phyloP scores from a whole-genome alignment of 2,797 vertebrate species.

The Cuniculus paca region DNA sequence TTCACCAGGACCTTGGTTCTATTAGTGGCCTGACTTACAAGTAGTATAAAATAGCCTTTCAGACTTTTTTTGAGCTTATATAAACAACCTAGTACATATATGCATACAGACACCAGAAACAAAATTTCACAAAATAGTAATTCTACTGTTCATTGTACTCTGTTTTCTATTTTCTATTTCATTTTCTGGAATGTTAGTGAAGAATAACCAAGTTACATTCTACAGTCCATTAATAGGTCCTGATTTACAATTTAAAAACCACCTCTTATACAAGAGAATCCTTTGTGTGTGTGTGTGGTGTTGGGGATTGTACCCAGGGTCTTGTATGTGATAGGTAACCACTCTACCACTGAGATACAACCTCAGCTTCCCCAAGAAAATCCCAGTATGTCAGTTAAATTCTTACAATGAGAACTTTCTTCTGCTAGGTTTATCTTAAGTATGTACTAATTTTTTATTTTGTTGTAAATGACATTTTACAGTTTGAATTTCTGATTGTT shows the following conservation, averaged over 20 bases:
- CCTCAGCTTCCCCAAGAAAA: neutral
- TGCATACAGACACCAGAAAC: neutral
- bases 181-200: neutral
- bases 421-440: neutral
- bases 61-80: neutral
- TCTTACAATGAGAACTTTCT: neutral
- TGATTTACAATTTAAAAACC: conserved; percentile 28
- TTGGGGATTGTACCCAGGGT: neutral
- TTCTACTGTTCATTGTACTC: neutral
- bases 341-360: neutral
- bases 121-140: neutral
- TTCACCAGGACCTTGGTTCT: neutral
- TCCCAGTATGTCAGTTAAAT: neutral
- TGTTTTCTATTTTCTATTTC: neutral
- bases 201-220: neutral
- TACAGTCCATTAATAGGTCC: neutral
- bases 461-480: neutral
- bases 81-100: neutral
- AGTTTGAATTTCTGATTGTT: conserved; percentile 38
- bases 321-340: neutral
- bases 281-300: neutral
- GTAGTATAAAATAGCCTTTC: neutral
- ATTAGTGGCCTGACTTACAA: neutral
- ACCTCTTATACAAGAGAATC: neutral
- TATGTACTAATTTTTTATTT: conserved; percentile 10